Evolutionary conservation across 2,888 invertebrate genomes (phyloP).

Genomic region (Macaria notata): DNA sequence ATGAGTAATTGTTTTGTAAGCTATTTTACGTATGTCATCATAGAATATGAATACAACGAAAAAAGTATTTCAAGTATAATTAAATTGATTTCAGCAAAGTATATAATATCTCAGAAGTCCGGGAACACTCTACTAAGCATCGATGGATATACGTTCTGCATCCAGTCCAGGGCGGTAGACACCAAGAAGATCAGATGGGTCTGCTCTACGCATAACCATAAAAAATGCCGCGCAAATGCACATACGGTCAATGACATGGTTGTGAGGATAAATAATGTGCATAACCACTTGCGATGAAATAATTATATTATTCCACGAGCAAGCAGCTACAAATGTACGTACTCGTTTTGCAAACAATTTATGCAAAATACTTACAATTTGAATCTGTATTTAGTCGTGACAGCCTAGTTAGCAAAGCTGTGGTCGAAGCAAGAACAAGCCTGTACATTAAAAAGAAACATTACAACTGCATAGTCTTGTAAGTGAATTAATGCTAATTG

Average conservation of each 20-base stretch:
- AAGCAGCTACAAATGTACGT: background rate
- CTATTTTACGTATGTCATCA: background rate
- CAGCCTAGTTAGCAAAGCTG: no score
- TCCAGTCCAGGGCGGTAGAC: constrained; percentile 6
- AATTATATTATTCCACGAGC: background rate
- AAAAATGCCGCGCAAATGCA: constrained; percentile 36
- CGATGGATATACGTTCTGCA: constrained; percentile 40
- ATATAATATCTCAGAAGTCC: constrained; percentile 25
- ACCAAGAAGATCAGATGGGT: constrained; percentile 34
- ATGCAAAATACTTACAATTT: no score
- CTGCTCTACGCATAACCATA: constrained; percentile 41
- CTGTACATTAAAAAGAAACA: background rate
- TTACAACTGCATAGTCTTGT: no score
- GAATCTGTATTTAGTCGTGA: no score
- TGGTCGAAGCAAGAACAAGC: background rate
- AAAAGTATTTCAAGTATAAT: background rate
- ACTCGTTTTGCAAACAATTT: background rate
- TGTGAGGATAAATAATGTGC: constrained; percentile 34
- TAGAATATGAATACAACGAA: background rate
- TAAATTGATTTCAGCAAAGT: background rate
- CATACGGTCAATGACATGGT: constrained; percentile 33
- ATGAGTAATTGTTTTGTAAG: background rate
- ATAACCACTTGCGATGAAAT: constrained; percentile 33
- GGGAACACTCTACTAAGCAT: constrained; percentile 36
- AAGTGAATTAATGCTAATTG: no score